Evolutionary conservation across 2,888 invertebrate genomes (phyloP), one percentile per base, ranked within the genome.

Genomic region (Nineta flava): DNA sequence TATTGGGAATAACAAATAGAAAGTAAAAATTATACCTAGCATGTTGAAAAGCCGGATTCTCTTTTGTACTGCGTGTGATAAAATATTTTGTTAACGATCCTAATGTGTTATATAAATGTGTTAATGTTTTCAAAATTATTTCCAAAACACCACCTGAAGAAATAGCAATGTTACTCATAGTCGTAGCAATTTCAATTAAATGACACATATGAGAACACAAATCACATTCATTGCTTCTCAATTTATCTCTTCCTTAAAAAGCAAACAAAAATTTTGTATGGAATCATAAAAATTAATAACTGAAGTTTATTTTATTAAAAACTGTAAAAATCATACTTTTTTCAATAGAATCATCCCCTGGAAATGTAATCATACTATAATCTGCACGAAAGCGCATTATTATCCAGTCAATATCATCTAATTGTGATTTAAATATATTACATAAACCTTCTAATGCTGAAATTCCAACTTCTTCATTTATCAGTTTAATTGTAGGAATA

Each of bases 21-120:
- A 46, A 46, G 21, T 16, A n/a, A 46, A 31, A 12, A 34, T 55
- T 49, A 56, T 55, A 75, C 75, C 69, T 70, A 13, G 72, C 71
- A 40, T 67, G 62, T 59, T 73, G 70, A 56, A 74, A 74, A 1
- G 68, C 69, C 41, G 67, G 63, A 59, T 71, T 69, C 9, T 64
- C 60, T 51, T 64, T 63, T 1, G 69, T 64, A 10, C 73, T 73
- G 53, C 74, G 69, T 9, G 59, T 57, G 15, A 68, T 61, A 55
- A 79, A 80, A 63, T 81, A 77, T 59, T 75, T 79, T 0, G 77
- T 70, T 26, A 81, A 61, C 48, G 69, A 68, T 49, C 69, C 73
- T 5, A 79, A 59, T 45, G 73, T 69, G 13, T 64, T 68, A 58
- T 74, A 81, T 35, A 75, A 64, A 49, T 68, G 69, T 41, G 74